Conservation (phyloP, 2,888 invertebrate genomes). For the Pollenia angustigena region DNA sequence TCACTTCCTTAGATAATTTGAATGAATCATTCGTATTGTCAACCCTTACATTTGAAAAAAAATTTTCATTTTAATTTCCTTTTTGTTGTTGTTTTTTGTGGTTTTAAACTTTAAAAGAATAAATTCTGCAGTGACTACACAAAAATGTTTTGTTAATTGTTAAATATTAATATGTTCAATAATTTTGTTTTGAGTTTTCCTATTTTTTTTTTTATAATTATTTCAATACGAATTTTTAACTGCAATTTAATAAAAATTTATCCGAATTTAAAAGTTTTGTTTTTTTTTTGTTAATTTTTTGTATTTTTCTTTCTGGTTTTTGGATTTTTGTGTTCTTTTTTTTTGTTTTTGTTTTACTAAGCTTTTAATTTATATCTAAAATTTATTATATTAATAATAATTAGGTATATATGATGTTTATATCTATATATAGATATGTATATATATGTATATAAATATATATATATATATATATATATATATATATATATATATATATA, state of each 20-base stretch:
- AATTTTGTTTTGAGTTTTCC: slow-evolving; percentile 40
- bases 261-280: slow-evolving; percentile 49
- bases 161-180: slow-evolving; percentile 28
- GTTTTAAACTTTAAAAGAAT: too few species aligned
- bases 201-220: slow-evolving; percentile 37
- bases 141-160: background rate
- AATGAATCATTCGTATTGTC: too few species aligned
- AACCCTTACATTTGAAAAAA: background rate
- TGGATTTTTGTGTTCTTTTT: background rate
- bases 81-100: background rate
- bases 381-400: slow-evolving; percentile 70
- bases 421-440: slow-evolving; percentile 69
- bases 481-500: slow-evolving; percentile 71
- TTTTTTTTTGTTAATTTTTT: slow-evolving; percentile 66
- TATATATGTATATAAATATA: slow-evolving; percentile 64
- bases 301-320: slow-evolving; percentile 59
- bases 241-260: slow-evolving; percentile 57
- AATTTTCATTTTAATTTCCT: background rate
- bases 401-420: slow-evolving; percentile 47
- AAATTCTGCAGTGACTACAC: background rate
- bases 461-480: slow-evolving; percentile 70
- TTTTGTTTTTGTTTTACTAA: slow-evolving; percentile 59
- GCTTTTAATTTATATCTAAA: slow-evolving; percentile 71
- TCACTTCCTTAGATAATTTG: too few species aligned
- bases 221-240: slow-evolving; percentile 55